A percentile compares a stretch with the other conserved stretches of the same genome.
phyloP scores from a whole-genome alignment of 92 coral and sea anemone species.

The Phenganax subtilis region DNA sequence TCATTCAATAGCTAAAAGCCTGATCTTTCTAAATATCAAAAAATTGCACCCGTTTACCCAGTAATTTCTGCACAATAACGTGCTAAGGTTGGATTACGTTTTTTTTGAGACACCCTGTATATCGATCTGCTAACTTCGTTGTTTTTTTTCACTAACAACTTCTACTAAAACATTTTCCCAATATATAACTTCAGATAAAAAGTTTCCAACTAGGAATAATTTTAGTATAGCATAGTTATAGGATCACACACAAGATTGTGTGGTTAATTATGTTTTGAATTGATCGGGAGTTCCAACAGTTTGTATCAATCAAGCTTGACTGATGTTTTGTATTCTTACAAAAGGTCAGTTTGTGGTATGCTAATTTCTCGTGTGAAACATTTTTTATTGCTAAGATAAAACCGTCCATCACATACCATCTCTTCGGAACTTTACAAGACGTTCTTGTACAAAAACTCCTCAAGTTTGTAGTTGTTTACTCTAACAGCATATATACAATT shows the following conservation, averaged over 20 bases:
- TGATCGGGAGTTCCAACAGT: background rate
- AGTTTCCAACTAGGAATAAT: conserved; percentile 13
- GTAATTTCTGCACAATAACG: too few species aligned
- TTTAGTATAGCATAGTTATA: background rate
- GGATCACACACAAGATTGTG: conserved; percentile 1
- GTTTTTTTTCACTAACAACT: background rate
- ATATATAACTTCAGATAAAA: background rate
- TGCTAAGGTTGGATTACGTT: too few species aligned
- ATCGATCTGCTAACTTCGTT: background rate
- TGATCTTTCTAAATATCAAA: too few species aligned
- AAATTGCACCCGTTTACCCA: too few species aligned
- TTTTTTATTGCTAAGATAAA: too few species aligned
- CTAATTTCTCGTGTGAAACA: conserved; percentile 24
- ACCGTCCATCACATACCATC: too few species aligned
- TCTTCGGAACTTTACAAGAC: too few species aligned
- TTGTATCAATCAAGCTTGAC: conserved; percentile 28
- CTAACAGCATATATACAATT: too few species aligned
- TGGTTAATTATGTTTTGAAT: conserved; percentile 3
- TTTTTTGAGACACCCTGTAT: too few species aligned
- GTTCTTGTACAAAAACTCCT: too few species aligned
- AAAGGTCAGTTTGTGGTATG: conserved; percentile 15
- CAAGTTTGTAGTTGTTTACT: too few species aligned
- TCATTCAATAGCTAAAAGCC: background rate
- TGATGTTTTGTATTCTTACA: conserved; percentile 6
- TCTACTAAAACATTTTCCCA: background rate